phyloP scores from a whole-genome alignment of 2,113 vertebrate genomes.

The Actenoides lindsayi region DNA sequence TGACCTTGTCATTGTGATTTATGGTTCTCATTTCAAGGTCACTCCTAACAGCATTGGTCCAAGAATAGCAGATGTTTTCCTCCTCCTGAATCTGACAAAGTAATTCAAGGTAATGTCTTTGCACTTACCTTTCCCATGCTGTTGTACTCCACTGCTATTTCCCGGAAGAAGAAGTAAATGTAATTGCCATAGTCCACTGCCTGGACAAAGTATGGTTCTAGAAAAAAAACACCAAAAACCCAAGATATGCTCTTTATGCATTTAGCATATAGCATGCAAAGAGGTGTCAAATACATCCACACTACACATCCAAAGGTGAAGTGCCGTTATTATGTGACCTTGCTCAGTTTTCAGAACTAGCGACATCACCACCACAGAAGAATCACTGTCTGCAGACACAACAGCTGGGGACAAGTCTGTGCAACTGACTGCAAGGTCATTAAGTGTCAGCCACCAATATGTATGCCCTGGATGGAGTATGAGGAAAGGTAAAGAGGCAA shows the following conservation, averaged over 20 bases:
- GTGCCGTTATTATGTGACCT: not conserved
- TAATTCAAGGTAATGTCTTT: not conserved
- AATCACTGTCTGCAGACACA: not conserved
- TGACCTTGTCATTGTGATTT: slow-evolving; percentile 68
- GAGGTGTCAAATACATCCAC: not conserved
- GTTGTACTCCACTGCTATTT: slow-evolving; percentile 99
- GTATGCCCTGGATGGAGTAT: fast-evolving
- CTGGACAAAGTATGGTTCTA: slow-evolving; percentile 97
- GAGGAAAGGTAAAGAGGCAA: not conserved
- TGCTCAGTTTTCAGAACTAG: not conserved
- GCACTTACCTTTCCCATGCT: slow-evolving; percentile 97
- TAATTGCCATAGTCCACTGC: slow-evolving; percentile 94
- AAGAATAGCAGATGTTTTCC: not conserved
- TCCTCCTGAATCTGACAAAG: not conserved
- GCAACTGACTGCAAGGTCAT: not conserved
- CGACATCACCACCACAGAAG: not conserved
- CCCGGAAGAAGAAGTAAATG: slow-evolving; percentile 99
- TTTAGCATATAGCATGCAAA: not conserved
- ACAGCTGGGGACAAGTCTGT: not conserved
- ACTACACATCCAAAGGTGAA: not conserved
- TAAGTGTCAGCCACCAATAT: not conserved
- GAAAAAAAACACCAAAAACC: not conserved
- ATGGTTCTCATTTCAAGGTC: slow-evolving; percentile 69
- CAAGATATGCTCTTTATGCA: not conserved
- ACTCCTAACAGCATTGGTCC: not conserved